Conservation (phyloP, 2,888 invertebrate genomes). For the Athrips mouffetella region DNA sequence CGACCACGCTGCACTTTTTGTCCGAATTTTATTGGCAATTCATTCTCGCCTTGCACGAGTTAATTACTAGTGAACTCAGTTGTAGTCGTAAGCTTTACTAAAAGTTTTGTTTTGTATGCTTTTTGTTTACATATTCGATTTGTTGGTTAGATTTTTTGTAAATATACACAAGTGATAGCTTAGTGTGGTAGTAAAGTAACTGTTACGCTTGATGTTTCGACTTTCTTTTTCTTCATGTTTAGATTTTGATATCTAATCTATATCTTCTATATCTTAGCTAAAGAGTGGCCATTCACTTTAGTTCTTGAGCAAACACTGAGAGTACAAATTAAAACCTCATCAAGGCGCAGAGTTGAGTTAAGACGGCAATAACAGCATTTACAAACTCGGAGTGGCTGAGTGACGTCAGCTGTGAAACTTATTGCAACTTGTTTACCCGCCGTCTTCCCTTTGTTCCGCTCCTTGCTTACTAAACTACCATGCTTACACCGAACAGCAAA, state of each 20-base stretch:
- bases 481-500: not conserved
- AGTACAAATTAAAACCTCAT: slow-evolving; percentile 30
- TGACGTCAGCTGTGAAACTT: slow-evolving; percentile 58
- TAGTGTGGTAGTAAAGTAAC: too few relatives aligned
- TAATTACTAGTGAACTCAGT: slow-evolving; percentile 4
- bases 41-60: not conserved
- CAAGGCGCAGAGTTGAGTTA: slow-evolving; percentile 35
- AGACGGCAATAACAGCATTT: slow-evolving; percentile 54
- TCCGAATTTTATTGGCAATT: slow-evolving; percentile 4
- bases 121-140: not conserved
- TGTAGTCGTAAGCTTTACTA: not conserved
- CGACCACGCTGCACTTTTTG: not conserved
- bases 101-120: not conserved
- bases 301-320: not conserved
- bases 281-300: not conserved
- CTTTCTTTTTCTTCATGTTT: too few relatives aligned
- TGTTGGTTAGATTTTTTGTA: not conserved
- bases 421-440: slow-evolving; percentile 70
- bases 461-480: slow-evolving; percentile 16
- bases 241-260: not conserved
- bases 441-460: slow-evolving; percentile 63
- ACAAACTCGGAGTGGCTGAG: slow-evolving; percentile 31
- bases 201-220: too few relatives aligned
- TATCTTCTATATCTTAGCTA: not conserved
- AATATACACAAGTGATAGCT: too few relatives aligned